Evolutionary conservation across 2,797 vertebrate genomes (phyloP).

Genomic region (Chelon auratus): DNA sequence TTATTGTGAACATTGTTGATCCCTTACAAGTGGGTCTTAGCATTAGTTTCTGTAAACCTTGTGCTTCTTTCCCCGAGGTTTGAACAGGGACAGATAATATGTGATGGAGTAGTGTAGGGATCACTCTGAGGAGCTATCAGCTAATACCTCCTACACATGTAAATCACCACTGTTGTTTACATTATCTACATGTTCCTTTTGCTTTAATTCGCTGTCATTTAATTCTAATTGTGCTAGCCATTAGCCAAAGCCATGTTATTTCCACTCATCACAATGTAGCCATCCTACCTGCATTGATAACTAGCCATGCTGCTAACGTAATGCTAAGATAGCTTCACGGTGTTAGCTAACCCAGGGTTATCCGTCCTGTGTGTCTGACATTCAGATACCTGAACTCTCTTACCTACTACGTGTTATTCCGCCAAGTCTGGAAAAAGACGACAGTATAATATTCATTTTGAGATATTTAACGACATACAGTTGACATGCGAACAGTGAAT

Average conservation of each 20-base stretch:
- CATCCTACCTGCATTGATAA: background rate
- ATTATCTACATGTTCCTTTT: no score
- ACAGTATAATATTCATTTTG: constrained; percentile 73
- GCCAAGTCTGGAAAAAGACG: constrained; percentile 62
- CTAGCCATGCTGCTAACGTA: constrained; percentile 43
- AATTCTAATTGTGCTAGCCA: no score
- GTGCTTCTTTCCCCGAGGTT: no score
- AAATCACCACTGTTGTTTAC: no score
- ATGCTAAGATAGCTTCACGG: constrained; percentile 10
- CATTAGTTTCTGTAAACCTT: no score
- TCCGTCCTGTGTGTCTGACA: background rate
- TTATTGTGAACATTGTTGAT: no score
- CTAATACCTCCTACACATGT: no score
- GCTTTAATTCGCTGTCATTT: background rate
- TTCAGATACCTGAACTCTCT: background rate
- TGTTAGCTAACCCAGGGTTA: constrained; percentile 4
- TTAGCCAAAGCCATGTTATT: background rate
- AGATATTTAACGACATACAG: background rate
- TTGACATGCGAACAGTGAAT: constrained; percentile 50
- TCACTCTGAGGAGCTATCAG: no score
- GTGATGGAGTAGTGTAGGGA: no score
- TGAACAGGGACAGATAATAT: no score
- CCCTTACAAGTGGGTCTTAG: no score
- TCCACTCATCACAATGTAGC: background rate
- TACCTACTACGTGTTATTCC: constrained; percentile 68